Conservation (phyloP, 1,140 invertebrate species). For the Drosophila yakuba region DNA sequence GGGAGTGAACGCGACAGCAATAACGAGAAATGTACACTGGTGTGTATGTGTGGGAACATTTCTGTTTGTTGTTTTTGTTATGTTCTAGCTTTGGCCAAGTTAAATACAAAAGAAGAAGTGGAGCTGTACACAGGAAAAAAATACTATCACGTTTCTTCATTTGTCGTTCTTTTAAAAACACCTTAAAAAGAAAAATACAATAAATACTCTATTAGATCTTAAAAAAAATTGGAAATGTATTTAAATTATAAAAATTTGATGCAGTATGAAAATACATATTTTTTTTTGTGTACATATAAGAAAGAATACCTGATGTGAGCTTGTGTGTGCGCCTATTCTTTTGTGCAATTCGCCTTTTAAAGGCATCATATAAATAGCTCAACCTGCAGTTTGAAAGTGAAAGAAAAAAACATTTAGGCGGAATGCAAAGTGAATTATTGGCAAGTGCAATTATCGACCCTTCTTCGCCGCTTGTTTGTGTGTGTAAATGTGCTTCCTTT, state of each 20-base stretch:
- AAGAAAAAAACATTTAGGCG: constrained; percentile 27
- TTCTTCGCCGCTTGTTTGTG: constrained; percentile 14
- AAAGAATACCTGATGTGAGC: constrained; percentile 28
- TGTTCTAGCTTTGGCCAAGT: constrained; percentile 78
- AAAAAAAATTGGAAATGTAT: neutral
- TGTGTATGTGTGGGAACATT: constrained; percentile 62
- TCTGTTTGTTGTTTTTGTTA: constrained; percentile 73
- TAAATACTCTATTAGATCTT: neutral
- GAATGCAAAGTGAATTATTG: constrained; percentile 32
- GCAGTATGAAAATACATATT: neutral
- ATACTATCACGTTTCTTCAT: no score
- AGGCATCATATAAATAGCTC: constrained; percentile 52
- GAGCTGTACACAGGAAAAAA: constrained; percentile 16
- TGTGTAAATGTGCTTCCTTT: constrained; percentile 8
- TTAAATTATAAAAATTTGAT: neutral
- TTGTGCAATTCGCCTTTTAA: constrained; percentile 71
- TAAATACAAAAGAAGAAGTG: constrained; percentile 57
- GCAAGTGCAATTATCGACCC: constrained; percentile 28
- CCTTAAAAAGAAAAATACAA: no score
- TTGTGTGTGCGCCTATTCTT: constrained; percentile 49
- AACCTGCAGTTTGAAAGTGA: constrained; percentile 66
- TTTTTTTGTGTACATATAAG: constrained; percentile 15
- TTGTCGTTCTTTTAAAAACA: no score
- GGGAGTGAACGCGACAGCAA: constrained; percentile 26
- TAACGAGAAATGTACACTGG: constrained; percentile 30